Evolutionary conservation across 2,888 invertebrate species (phyloP).

Genomic region (Amitus sp.): DNA sequence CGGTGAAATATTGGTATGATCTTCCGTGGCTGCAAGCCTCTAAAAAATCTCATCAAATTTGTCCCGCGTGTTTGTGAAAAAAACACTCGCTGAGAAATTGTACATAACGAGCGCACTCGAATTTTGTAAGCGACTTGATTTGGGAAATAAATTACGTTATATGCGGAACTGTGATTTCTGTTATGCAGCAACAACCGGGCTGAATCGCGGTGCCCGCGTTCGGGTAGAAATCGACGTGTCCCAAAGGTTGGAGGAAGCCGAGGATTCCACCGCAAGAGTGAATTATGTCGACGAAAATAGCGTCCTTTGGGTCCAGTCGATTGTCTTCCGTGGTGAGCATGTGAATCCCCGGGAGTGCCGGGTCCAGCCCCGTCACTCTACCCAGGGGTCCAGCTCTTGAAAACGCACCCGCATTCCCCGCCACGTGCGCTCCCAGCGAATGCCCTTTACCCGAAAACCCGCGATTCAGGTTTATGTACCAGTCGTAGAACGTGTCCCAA

Average conservation of each 20-base stretch:
- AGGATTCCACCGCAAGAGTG: slow-evolving; percentile 65
- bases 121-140: too few species aligned
- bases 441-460: slow-evolving; percentile 51
- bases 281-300: slow-evolving; percentile 63
- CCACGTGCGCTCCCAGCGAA: slow-evolving; percentile 63
- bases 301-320: slow-evolving; percentile 58
- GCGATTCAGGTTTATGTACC: too few species aligned
- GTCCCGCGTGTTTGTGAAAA: background rate
- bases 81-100: too few species aligned
- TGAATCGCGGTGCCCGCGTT: slow-evolving; percentile 64
- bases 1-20: slow-evolving; percentile 65
- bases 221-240: slow-evolving; percentile 63
- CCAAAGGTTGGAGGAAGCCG: slow-evolving; percentile 60
- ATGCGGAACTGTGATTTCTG: slow-evolving; percentile 59
- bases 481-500: too few species aligned
- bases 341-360: slow-evolving; percentile 65
- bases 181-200: slow-evolving; percentile 63
- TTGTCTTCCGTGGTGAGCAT: slow-evolving; percentile 49
- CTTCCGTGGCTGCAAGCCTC: slow-evolving; percentile 68
- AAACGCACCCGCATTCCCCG: slow-evolving; percentile 57
- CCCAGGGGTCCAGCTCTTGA: slow-evolving; percentile 58
- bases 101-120: too few species aligned
- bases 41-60: slow-evolving; percentile 47
- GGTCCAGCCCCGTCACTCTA: slow-evolving; percentile 66
- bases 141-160: background rate